Evolutionary conservation across 1,140 invertebrate species (phyloP).

Genomic region (Apis cerana): DNA sequence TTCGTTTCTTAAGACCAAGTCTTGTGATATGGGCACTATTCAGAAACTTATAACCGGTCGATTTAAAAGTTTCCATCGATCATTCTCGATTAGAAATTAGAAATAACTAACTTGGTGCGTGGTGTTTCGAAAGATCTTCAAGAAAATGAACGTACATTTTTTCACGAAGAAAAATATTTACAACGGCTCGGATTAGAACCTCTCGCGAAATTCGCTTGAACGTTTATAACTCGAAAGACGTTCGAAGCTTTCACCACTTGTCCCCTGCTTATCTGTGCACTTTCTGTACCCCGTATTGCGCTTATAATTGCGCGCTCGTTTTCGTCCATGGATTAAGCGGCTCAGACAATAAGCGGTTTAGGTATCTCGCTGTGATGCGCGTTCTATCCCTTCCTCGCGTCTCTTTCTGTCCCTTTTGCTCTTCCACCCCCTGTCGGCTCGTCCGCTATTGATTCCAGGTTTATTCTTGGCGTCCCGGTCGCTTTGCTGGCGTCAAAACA

Average conservation of each 20-base stretch:
- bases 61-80: no score
- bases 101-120: no score
- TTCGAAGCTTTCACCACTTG: neutral
- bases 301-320: slow-evolving; percentile 41
- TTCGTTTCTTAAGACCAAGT: no score
- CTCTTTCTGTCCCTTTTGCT: slow-evolving; percentile 11
- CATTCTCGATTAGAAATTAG: no score
- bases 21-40: no score
- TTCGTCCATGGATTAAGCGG: slow-evolving; percentile 32
- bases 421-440: slow-evolving; percentile 42
- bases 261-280: neutral
- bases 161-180: no score
- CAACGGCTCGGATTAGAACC: neutral
- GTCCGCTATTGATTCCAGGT: slow-evolving; percentile 73
- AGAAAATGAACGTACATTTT: no score
- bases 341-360: slow-evolving; percentile 49
- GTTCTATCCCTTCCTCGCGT: slow-evolving; percentile 10
- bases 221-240: neutral
- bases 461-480: slow-evolving; percentile 71
- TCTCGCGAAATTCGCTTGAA: neutral
- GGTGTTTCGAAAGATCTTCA: no score
- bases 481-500: slow-evolving; percentile 71
- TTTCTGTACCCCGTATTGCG: slow-evolving; percentile 19
- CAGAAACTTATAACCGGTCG: no score
- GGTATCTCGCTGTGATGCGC: slow-evolving; percentile 40